phyloP scores from a whole-genome alignment of 2,113 vertebrate species.

The Anas platyrhynchos region DNA sequence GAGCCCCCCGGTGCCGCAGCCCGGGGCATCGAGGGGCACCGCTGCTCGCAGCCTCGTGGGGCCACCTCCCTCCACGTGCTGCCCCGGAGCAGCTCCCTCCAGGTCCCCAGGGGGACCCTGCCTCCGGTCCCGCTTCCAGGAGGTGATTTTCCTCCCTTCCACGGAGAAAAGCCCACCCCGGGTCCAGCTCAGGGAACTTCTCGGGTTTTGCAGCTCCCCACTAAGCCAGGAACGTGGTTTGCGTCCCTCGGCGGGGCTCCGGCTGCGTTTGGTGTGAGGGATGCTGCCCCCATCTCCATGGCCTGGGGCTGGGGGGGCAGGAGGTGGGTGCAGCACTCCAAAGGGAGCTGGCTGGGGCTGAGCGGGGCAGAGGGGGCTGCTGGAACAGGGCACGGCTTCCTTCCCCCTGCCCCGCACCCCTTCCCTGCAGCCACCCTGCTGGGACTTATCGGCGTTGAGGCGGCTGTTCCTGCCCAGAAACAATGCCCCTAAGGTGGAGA shows the following conservation, averaged over 20 bases:
- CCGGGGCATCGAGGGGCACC: background rate
- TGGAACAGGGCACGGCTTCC: rapidly evolving
- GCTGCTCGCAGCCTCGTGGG: rapidly evolving
- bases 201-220: background rate
- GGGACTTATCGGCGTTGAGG: background rate
- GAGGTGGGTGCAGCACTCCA: rapidly evolving
- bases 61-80: background rate
- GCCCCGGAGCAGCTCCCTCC: background rate
- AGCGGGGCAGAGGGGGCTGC: background rate
- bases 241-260: background rate
- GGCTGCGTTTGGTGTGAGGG: rapidly evolving
- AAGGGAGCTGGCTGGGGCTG: rapidly evolving
- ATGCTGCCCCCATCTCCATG: background rate
- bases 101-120: background rate
- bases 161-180: background rate
- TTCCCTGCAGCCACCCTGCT: rapidly evolving
- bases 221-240: background rate
- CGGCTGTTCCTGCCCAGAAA: background rate
- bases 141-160: background rate
- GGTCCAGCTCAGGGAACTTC: background rate
- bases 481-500: background rate
- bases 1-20: no score
- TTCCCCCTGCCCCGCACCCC: rapidly evolving
- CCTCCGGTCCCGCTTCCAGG: background rate
- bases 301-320: no score